Base-by-base conservation (phyloP, 2,888 invertebrate genomes). In the Drosophila atroscutellata region DNA sequence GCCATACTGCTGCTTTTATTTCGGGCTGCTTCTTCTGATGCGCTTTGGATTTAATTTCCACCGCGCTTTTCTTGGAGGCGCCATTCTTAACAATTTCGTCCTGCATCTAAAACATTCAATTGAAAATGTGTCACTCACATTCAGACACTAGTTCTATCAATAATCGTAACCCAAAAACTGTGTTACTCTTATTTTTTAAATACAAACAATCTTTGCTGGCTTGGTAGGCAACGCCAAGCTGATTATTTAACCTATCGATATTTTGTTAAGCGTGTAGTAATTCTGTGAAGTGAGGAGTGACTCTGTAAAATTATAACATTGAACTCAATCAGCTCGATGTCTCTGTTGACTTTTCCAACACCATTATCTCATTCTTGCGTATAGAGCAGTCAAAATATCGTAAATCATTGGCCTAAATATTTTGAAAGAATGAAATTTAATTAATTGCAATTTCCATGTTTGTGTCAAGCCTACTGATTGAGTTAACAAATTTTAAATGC, bases 61-160 rank as follows among this genome's bases (percentile, higher is more conserved):
- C 8, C 6, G 32, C 8, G 13, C 18, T 26, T 52, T n/a, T 15
- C 1, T 20, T 45, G 15, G 45, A 20, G 15, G 42, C 47, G 15
- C 15, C 32, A 24, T 24, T 20, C 0, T 32, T 15, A 26, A 18
- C 11, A 5, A n/a, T 37, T 13, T 50, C 30, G 9, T 20, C 58
- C 5, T 36, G 26, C 58, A 58, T 58, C 34, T 59, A 34, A 34
- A 59, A 34, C 13, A 13, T 13, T 45, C 15, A 26, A 26, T 24
- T 11, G 18, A 57, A 15, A 42, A 32, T 15, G 2, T 30, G 26
- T 37, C 7, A 54, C 15, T 28, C 18, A 36, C 13, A 7, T n/a
- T 30, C 45, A 49, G 18, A 9, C 5, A 32, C 1, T 2, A 15
- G 15, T 8, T 34, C 2, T 30, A 24, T 52, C 32, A 15, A 20